phyloP scores from a whole-genome alignment of 2,113 vertebrate species.

The Coreoperca whiteheadi region DNA sequence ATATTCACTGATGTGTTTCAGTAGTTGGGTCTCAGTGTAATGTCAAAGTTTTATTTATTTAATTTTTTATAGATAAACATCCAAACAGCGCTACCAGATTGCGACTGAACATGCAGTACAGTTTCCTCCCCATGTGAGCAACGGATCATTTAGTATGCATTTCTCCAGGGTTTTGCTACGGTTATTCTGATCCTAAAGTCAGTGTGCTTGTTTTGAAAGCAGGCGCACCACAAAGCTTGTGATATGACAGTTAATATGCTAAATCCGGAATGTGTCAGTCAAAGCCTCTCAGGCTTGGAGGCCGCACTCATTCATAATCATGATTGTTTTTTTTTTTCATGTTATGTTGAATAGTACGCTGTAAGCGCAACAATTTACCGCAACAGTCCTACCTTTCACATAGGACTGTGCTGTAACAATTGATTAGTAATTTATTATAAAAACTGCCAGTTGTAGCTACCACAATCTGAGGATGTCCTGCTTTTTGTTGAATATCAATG shows the following conservation, averaged over 20 bases:
- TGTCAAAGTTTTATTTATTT: too few relatives aligned
- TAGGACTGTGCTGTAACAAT: not conserved
- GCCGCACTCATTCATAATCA: constrained; percentile 19
- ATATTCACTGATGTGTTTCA: constrained; percentile 22
- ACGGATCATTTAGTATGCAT: constrained; percentile 27
- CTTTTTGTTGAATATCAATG: not conserved
- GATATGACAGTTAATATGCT: constrained; percentile 49
- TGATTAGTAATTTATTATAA: not conserved
- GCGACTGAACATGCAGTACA: not conserved
- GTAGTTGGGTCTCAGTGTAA: not conserved
- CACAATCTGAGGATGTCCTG: not conserved
- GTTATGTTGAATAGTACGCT: constrained; percentile 3
- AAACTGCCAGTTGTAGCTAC: not conserved
- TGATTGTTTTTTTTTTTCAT: not conserved
- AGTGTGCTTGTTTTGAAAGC: constrained; percentile 53
- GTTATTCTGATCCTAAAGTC: constrained; percentile 36
- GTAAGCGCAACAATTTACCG: not conserved
- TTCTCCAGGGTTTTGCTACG: constrained; percentile 24
- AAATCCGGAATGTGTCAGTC: constrained; percentile 44
- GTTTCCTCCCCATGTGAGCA: constrained; percentile 1
- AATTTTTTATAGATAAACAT: too few relatives aligned
- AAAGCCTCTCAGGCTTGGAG: constrained; percentile 21
- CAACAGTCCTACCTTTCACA: too few relatives aligned
- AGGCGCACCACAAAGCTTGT: constrained; percentile 30
- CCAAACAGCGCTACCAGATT: not conserved